Conservation (phyloP, 1,140 invertebrate species). For the Tachypleus tridentatus region DNA sequence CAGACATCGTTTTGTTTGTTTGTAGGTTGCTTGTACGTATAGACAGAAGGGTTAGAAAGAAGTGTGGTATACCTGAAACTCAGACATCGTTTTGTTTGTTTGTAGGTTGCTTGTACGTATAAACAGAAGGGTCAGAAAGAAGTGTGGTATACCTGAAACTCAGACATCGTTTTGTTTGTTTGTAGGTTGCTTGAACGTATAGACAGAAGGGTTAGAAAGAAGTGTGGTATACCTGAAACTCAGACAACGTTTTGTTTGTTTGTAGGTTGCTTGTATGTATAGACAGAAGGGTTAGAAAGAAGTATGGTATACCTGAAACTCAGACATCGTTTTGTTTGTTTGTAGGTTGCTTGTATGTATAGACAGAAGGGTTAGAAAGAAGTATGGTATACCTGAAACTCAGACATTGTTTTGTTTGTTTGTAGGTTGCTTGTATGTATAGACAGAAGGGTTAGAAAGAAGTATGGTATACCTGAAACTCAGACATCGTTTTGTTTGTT, state of each 20-base stretch:
- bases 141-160: too few species aligned
- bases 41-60: too few species aligned
- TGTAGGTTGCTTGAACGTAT: constrained; percentile 61
- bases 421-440: constrained; percentile 80
- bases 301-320: too few species aligned
- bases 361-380: too few species aligned
- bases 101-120: constrained; percentile 68
- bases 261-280: constrained; percentile 80
- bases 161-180: not conserved
- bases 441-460: too few species aligned
- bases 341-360: constrained; percentile 80
- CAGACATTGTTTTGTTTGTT: not conserved
- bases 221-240: too few species aligned
- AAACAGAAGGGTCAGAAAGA: too few species aligned
- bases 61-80: too few species aligned
- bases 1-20: not conserved
- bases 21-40: constrained; percentile 68
- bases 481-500: not conserved
- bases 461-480: too few species aligned
- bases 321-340: not conserved
- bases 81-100: not conserved
- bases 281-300: too few species aligned
- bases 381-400: too few species aligned
- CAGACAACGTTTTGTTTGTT: not conserved
- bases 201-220: too few species aligned